A percentile compares a stretch with the other conserved stretches of the same genome.
These are phyloP conservation scores for Choristoneura fumiferana DNA, from an alignment of 1,140 invertebrate genomes.

Conservation along the genomic window DNA sequence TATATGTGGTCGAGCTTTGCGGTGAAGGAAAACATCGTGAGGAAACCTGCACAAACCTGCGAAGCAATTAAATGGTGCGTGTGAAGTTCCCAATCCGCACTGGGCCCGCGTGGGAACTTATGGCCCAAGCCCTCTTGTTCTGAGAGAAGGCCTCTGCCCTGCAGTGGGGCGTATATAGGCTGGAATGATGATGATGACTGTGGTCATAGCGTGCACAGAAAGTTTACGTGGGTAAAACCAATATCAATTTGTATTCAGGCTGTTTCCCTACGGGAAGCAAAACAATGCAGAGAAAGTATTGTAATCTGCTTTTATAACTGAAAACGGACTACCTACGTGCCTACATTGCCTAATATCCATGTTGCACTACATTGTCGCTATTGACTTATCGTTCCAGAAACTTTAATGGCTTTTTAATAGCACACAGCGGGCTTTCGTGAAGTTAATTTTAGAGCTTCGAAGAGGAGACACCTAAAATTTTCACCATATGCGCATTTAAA, in stretches of 20 bases:
- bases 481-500: conserved; percentile 19
- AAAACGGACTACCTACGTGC: conserved; percentile 14
- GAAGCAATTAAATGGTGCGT: no score
- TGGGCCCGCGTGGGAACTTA: no score
- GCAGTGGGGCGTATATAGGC: no score
- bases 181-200: no score
- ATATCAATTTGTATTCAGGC: conserved; percentile 16
- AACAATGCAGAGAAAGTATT: conserved; percentile 22
- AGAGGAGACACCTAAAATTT: conserved; percentile 56
- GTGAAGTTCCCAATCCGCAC: no score
- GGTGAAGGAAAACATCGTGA: no score
- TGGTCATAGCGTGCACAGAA: no score
- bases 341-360: conserved; percentile 13
- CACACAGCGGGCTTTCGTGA: conserved; percentile 15
- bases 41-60: no score
- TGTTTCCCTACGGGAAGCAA: background rate
- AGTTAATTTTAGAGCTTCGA: conserved; percentile 30
- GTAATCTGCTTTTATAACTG: conserved; percentile 23
- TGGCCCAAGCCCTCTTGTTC: no score
- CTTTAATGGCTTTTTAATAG: conserved; percentile 71
- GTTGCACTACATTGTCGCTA: conserved; percentile 25
- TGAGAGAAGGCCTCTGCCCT: no score
- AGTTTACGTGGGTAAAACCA: background rate
- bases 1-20: no score
- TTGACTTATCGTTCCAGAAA: conserved; percentile 34